Percentiles rank a stretch among this genome's conserved stretches.
phyloP scores from a whole-genome alignment of 2,888 invertebrate genomes.

The Diloba caeruleocephala region DNA sequence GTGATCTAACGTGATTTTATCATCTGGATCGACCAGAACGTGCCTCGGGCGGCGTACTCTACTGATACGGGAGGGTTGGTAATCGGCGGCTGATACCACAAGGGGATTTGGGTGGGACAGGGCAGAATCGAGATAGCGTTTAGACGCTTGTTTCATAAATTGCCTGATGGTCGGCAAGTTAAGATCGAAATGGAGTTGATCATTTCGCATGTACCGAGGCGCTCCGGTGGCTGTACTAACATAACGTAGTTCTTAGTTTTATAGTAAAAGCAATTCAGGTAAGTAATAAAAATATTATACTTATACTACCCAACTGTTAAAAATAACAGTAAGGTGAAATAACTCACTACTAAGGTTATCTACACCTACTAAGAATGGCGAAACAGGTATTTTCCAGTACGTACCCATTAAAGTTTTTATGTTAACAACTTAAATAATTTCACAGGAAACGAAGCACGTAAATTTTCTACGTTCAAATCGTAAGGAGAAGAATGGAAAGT shows the following conservation, averaged over 20 bases:
- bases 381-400: neutral
- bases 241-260: conserved; percentile 12
- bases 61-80: no score
- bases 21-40: no score
- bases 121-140: no score
- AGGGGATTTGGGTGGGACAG: no score
- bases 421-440: neutral
- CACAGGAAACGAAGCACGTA: conserved; percentile 21
- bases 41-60: no score
- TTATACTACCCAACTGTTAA: conserved; percentile 9
- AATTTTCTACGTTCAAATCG: conserved; percentile 14
- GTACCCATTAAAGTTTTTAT: neutral
- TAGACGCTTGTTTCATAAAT: no score
- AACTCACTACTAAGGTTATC: conserved; percentile 3
- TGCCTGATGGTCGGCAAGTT: no score
- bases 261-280: conserved; percentile 5
- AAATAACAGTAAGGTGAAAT: conserved; percentile 3
- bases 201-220: no score
- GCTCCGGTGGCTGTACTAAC: no score
- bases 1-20: no score
- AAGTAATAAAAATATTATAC: conserved; percentile 35
- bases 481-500: conserved; percentile 47
- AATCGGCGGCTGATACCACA: no score
- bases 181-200: no score
- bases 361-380: neutral